phyloP scores from a whole-genome alignment of 1,140 invertebrate species.

The Anagrus nilaparvatae region DNA sequence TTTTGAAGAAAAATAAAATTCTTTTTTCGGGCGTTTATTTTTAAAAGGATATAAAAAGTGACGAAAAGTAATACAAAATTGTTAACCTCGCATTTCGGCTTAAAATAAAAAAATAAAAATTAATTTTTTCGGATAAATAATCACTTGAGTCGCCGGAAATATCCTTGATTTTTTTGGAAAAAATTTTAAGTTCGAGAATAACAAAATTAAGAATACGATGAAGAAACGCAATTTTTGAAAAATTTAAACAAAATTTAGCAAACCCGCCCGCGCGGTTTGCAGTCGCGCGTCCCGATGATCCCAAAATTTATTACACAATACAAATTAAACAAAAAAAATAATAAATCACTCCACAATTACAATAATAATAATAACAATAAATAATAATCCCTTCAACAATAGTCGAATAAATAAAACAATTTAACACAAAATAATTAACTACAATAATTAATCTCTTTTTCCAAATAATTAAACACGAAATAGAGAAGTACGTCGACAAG shows the following conservation, averaged over 20 bases:
- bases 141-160: neutral
- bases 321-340: too few species aligned
- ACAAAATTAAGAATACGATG: neutral
- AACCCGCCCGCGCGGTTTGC: slow-evolving; percentile 17
- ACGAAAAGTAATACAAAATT: too few species aligned
- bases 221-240: neutral
- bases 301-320: too few species aligned
- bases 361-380: slow-evolving; percentile 11
- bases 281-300: slow-evolving; percentile 19
- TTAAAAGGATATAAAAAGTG: too few species aligned
- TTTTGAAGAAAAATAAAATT: too few species aligned
- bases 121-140: slow-evolving; percentile 1
- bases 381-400: slow-evolving; percentile 16
- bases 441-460: slow-evolving; percentile 20
- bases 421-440: slow-evolving; percentile 12
- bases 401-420: slow-evolving; percentile 8
- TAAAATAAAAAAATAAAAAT: neutral
- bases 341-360: slow-evolving; percentile 16
- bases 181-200: too few species aligned
- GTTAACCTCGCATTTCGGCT: neutral
- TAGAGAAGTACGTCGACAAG: slow-evolving; percentile 32
- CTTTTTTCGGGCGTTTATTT: too few species aligned
- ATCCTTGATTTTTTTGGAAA: slow-evolving; percentile 2
- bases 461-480: slow-evolving; percentile 17
- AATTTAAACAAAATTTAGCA: slow-evolving; percentile 13